These are phyloP conservation scores for Hypomesus transpacificus DNA, from an alignment of 2,113 vertebrate genomes.

Conservation along the genomic window DNA sequence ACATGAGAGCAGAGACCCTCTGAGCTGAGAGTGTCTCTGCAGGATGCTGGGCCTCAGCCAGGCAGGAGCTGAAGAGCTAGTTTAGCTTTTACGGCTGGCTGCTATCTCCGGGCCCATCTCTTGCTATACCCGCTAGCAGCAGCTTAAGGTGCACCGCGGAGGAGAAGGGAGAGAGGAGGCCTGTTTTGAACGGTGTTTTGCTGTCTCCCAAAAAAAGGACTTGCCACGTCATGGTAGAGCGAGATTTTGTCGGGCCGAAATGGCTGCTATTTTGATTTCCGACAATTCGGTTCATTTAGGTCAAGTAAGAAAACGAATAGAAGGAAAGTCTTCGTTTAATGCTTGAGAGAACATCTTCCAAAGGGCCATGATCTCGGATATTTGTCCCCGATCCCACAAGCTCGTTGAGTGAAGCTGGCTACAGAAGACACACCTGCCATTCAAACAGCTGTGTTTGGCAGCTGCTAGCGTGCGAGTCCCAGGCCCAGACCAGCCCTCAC, in stretches of 20 bases:
- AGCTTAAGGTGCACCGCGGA: background rate
- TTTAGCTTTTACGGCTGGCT: background rate
- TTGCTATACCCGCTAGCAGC: slow-evolving; percentile 7
- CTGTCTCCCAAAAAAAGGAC: too few relatives aligned
- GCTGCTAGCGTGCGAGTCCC: slow-evolving; percentile 18
- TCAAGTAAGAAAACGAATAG: too few relatives aligned
- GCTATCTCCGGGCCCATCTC: slow-evolving; percentile 20
- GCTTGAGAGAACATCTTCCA: too few relatives aligned
- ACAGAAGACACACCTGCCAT: too few relatives aligned
- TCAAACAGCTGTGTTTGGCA: background rate
- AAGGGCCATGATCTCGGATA: too few relatives aligned
- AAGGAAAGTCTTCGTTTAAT: too few relatives aligned
- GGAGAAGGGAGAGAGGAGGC: background rate
- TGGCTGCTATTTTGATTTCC: too few relatives aligned
- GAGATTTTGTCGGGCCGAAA: too few relatives aligned
- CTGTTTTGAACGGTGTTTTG: background rate
- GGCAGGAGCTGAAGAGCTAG: background rate
- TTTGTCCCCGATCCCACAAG: too few relatives aligned
- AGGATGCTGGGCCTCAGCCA: slow-evolving; percentile 7
- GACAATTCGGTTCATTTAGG: too few relatives aligned
- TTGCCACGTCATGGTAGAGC: too few relatives aligned
- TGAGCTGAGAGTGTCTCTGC: slow-evolving; percentile 8
- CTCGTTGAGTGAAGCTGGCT: too few relatives aligned
- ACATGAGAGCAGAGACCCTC: background rate
- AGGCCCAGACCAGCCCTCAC: background rate